Conservation (phyloP, 1,140 invertebrate genomes). For the Penaeus indicus region DNA sequence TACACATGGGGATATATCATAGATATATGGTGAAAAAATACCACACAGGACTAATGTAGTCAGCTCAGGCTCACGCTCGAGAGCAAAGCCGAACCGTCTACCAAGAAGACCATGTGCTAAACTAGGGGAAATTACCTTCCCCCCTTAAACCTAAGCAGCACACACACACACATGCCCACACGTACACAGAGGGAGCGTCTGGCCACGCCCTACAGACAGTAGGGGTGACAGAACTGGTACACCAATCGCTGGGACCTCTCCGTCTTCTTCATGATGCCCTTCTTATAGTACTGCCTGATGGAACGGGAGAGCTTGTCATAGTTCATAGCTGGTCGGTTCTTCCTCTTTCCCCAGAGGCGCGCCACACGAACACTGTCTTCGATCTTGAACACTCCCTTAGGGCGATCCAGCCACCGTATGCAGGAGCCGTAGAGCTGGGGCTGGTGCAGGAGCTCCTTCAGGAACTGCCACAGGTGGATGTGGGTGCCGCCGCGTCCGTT, state of each 20-base stretch:
- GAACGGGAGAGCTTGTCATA: constrained; percentile 99
- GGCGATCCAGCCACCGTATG: constrained; percentile 96
- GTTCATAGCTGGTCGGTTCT: constrained; percentile 99
- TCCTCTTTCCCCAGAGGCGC: constrained; percentile 94
- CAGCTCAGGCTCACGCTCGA: constrained; percentile 39
- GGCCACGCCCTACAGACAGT: constrained; percentile 78
- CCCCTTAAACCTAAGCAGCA: constrained; percentile 59
- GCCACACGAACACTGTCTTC: constrained; percentile 98
- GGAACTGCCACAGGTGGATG: constrained; percentile 99
- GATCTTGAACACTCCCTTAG: constrained; percentile 98
- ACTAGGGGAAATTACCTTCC: constrained; percentile 67
- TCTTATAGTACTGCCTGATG: constrained; percentile 99
- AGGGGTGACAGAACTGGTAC: constrained; percentile 98
- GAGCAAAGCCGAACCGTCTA: constrained; percentile 46
- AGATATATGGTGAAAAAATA: constrained; percentile 78
- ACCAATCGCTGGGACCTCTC: constrained; percentile 97
- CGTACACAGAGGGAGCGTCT: constrained; percentile 34
- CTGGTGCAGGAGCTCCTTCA: constrained; percentile 93
- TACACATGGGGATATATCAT: constrained; percentile 92
- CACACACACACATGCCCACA: constrained; percentile 49
- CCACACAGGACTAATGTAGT: constrained; percentile 48
- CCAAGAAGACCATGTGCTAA: constrained; percentile 45
- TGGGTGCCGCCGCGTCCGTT: constrained; percentile 79
- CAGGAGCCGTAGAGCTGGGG: constrained; percentile 89
- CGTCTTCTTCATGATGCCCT: constrained; percentile 99